These are phyloP conservation scores for Cremastinae sp. DNA, from an alignment of 2,888 invertebrate species.

Conservation along the genomic window DNA sequence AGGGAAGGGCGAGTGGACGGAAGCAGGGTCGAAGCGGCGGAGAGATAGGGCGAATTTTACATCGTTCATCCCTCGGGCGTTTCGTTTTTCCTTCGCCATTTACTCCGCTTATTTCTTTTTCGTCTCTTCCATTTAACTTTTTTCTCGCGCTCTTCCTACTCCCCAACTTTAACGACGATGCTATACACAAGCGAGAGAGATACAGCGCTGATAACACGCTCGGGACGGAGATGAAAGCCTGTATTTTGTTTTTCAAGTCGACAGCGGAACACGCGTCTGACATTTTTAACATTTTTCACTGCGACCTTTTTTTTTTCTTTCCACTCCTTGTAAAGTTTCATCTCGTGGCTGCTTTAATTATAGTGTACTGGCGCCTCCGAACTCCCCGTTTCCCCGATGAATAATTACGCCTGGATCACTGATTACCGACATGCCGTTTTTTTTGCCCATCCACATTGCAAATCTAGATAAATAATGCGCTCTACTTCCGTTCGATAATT, in stretches of 20 bases:
- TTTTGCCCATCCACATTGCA: neutral
- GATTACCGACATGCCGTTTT: neutral
- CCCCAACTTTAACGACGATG: conserved; percentile 8
- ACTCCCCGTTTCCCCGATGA: conserved; percentile 11
- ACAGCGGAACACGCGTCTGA: conserved; percentile 20
- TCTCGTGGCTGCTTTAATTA: conserved; percentile 23
- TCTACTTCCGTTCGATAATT: neutral
- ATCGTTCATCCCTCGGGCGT: conserved; percentile 40
- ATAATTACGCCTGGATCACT: conserved; percentile 14
- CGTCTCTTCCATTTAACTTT: conserved; percentile 22
- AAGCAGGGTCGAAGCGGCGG: neutral
- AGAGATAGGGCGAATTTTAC: conserved; percentile 41
- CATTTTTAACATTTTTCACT: conserved; percentile 48
- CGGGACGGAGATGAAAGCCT: neutral
- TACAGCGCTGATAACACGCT: conserved; percentile 9
- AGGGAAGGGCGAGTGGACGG: neutral
- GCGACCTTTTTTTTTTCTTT: conserved; percentile 1
- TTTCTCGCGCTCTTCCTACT: conserved; percentile 27
- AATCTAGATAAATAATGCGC: neutral
- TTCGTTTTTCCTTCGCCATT: conserved; percentile 21
- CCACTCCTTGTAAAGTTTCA: conserved; percentile 20
- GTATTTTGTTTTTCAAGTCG: conserved; percentile 15
- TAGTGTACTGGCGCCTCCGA: conserved; percentile 13
- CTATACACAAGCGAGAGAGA: neutral
- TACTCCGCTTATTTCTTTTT: conserved; percentile 9